These are phyloP conservation scores for Limnothrissa miodon DNA, from an alignment of 2,113 vertebrate genomes.

Conservation along the genomic window DNA sequence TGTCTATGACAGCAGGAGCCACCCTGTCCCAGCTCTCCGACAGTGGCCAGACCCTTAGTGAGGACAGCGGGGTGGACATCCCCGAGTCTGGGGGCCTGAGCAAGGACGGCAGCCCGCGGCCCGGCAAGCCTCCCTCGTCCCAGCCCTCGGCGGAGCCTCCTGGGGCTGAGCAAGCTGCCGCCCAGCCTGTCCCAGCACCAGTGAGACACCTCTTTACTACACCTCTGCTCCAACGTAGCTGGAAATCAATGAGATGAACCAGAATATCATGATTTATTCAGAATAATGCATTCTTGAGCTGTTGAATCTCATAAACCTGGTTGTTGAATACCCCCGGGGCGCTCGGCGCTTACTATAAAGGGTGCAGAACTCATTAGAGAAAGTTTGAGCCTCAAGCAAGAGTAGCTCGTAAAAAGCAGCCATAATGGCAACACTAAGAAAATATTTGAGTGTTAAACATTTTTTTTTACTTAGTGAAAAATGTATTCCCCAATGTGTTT, in stretches of 20 bases:
- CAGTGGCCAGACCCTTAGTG: conserved; percentile 94
- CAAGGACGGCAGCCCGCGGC: conserved; percentile 75
- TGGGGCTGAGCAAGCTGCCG: conserved; percentile 41
- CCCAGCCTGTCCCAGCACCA: conserved; percentile 65
- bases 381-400: too few species aligned
- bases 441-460: not conserved
- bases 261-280: too few species aligned
- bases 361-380: not conserved
- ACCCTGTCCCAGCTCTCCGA: conserved; percentile 92
- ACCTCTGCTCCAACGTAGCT: not conserved
- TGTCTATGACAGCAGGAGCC: conserved; percentile 68
- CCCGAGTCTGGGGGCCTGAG: conserved; percentile 79
- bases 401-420: not conserved
- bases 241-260: not conserved
- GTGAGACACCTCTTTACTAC: conserved; percentile 63
- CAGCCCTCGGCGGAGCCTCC: conserved; percentile 56
- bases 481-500: not conserved
- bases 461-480: not conserved
- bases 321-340: not conserved
- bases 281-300: too few species aligned
- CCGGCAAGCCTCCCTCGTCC: conserved; percentile 64
- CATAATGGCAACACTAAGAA: not conserved
- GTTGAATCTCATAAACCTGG: not conserved
- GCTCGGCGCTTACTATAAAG: not conserved
- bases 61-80: conserved; percentile 96